Percentiles rank a stretch among this genome's conserved stretches.
phyloP scores from a whole-genome alignment of 2,797 vertebrate genomes.

The Alauda arvensis region DNA sequence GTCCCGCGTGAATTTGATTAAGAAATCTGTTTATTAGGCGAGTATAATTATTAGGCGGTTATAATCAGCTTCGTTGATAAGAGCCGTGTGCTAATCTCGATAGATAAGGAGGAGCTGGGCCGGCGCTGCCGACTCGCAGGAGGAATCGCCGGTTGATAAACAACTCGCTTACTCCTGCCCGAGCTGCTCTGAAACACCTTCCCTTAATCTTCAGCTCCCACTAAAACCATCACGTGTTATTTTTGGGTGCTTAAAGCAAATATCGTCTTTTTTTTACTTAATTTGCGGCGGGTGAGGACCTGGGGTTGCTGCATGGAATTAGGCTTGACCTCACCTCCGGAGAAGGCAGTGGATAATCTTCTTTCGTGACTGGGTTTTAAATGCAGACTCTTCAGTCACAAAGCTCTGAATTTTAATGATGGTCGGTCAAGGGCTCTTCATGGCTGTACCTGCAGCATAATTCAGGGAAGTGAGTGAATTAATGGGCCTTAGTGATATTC shows the following conservation, averaged over 20 bases:
- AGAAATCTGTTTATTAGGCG: neutral
- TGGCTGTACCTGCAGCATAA: neutral
- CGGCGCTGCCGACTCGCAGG: neutral
- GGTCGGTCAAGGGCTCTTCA: neutral
- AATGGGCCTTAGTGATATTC: neutral
- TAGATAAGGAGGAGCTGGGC: neutral
- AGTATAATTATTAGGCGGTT: neutral
- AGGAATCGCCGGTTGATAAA: neutral
- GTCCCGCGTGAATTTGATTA: neutral
- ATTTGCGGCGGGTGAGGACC: neutral
- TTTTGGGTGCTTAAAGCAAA: neutral
- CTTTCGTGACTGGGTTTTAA: neutral
- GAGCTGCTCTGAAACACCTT: neutral
- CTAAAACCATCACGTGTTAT: rapidly evolving
- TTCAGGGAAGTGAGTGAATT: neutral
- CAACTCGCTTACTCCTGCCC: neutral
- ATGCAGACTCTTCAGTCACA: neutral
- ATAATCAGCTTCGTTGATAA: neutral
- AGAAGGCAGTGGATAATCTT: neutral
- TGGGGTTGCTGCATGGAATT: neutral
- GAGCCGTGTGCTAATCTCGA: neutral
- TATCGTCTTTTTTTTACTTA: rapidly evolving
- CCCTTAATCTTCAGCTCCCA: no score
- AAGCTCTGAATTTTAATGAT: neutral
- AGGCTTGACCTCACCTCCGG: neutral